These are phyloP conservation scores for Falcunculus frontatus DNA, from an alignment of 2,113 vertebrate genomes.

Conservation along the genomic window DNA sequence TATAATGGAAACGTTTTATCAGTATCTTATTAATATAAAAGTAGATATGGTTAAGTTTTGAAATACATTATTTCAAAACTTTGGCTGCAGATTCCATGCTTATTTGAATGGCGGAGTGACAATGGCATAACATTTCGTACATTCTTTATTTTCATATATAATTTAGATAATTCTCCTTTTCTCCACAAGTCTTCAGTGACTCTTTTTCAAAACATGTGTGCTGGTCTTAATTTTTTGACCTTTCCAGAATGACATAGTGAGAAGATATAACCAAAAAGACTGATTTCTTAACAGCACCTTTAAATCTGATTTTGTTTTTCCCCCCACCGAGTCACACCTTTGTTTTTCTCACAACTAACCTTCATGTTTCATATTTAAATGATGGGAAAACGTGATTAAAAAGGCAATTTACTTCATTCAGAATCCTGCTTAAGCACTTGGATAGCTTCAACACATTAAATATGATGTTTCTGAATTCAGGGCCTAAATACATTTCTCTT, in stretches of 20 bases:
- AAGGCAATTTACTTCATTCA: neutral
- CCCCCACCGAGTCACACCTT: neutral
- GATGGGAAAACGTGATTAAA: neutral
- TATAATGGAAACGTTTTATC: neutral
- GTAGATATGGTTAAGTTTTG: no score
- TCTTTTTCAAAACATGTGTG: rapidly evolving
- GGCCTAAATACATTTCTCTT: neutral
- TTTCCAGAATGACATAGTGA: neutral
- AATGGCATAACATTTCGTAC: rapidly evolving
- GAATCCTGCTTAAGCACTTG: neutral
- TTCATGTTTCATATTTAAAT: neutral
- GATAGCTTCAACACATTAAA: neutral
- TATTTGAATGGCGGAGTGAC: neutral
- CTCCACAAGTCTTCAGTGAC: neutral
- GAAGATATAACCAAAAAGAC: neutral
- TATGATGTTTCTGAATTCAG: neutral
- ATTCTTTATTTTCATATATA: neutral
- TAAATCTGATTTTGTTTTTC: neutral
- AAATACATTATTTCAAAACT: neutral
- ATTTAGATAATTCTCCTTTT: neutral
- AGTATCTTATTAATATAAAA: neutral
- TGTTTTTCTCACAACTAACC: neutral
- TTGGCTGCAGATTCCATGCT: rapidly evolving
- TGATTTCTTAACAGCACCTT: neutral
- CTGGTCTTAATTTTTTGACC: neutral